These are phyloP conservation scores for Anoplopoma fimbria DNA, from an alignment of 2,113 vertebrate species.

Conservation along the genomic window DNA sequence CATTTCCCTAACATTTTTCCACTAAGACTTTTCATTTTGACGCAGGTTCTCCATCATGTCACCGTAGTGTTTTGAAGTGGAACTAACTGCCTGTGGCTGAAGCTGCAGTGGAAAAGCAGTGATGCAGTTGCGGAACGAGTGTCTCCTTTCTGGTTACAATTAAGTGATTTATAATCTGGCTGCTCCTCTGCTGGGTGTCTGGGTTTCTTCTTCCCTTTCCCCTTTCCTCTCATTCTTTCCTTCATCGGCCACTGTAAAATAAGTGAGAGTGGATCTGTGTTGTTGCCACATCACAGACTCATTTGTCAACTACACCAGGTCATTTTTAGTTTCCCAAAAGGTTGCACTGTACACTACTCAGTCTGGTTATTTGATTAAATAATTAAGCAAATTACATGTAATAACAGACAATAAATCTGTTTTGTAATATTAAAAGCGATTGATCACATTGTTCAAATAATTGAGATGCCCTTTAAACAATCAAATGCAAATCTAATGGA, in stretches of 20 bases:
- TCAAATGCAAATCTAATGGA: not conserved
- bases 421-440: not conserved
- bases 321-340: not conserved
- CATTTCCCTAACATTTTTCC: slow-evolving; percentile 41
- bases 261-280: not conserved
- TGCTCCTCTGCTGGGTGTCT: slow-evolving; percentile 40
- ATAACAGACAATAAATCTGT: not conserved
- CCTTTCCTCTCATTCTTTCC: slow-evolving; percentile 21
- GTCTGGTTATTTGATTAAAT: not conserved
- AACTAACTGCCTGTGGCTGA: slow-evolving; percentile 33
- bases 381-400: not conserved
- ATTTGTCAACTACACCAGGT: slow-evolving; percentile 9
- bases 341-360: not conserved
- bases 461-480: not conserved
- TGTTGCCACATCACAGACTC: slow-evolving; percentile 16
- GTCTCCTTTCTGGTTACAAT: slow-evolving; percentile 65
- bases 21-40: slow-evolving; percentile 31
- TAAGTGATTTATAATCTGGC: slow-evolving; percentile 69
- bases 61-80: slow-evolving; percentile 50
- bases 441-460: not conserved
- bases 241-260: slow-evolving; percentile 8
- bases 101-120: slow-evolving; percentile 60
- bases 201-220: slow-evolving; percentile 45
- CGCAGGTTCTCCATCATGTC: slow-evolving; percentile 43
- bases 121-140: slow-evolving; percentile 25